phyloP scores from a whole-genome alignment of 2,797 vertebrate genomes.

The Hippopotamyrus pictus region DNA sequence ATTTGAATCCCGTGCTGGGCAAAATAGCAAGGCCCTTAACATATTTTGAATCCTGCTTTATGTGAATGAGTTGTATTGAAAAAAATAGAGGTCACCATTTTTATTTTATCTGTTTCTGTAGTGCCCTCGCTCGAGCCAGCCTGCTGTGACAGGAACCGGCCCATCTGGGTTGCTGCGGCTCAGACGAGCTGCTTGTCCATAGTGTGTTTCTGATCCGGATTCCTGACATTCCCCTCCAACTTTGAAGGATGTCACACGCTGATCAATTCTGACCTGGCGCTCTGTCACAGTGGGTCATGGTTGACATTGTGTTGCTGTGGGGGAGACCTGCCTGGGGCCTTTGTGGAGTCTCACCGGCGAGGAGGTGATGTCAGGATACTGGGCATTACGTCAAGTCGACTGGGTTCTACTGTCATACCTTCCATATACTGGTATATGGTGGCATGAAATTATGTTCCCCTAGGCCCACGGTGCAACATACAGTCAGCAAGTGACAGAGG shows the following conservation, averaged over 20 bases:
- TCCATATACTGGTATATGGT: neutral
- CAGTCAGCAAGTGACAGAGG: neutral
- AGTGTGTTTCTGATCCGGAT: neutral
- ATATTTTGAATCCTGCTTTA: neutral
- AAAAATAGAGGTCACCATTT: neutral
- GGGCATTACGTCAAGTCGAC: neutral
- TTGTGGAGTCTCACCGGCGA: neutral
- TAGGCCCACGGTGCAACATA: neutral
- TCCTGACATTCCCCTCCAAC: neutral
- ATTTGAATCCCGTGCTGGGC: neutral
- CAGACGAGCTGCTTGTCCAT: neutral
- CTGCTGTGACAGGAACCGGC: neutral
- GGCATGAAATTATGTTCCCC: neutral
- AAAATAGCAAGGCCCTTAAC: neutral
- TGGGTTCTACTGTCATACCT: neutral
- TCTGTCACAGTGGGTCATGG: neutral
- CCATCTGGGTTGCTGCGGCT: neutral
- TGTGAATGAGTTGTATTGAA: neutral
- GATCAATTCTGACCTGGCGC: neutral
- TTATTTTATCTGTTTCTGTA: neutral
- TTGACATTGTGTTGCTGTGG: neutral
- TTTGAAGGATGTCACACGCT: neutral
- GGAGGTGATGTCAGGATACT: neutral
- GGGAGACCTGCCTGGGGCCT: neutral
- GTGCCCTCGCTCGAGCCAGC: neutral